A percentile compares a stretch with the other conserved stretches of the same genome.
These are phyloP conservation scores for Parasteatoda tepidariorum DNA, from an alignment of 1,140 invertebrate genomes.

Conservation along the genomic window DNA sequence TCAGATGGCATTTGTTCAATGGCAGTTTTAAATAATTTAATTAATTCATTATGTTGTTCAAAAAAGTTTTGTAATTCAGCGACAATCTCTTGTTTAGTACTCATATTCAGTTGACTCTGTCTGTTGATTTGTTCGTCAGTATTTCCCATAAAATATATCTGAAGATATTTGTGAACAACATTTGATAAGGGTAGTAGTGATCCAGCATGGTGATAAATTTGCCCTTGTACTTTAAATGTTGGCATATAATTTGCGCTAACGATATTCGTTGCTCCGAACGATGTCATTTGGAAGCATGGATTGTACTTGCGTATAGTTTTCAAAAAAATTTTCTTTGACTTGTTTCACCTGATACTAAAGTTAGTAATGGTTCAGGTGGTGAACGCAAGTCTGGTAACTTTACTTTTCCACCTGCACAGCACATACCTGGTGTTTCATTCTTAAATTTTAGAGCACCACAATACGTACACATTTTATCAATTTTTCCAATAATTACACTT, in stretches of 20 bases:
- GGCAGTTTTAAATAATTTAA: no score
- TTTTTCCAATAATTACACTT: constrained; percentile 29
- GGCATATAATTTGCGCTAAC: not conserved
- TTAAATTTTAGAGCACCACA: constrained; percentile 65
- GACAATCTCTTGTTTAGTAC: constrained; percentile 20
- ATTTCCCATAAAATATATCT: constrained; percentile 39
- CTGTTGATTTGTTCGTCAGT: constrained; percentile 22
- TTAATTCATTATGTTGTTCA: no score
- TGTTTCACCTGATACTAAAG: constrained; percentile 20
- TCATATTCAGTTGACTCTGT: constrained; percentile 13
- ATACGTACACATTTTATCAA: constrained; percentile 24
- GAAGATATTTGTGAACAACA: constrained; percentile 9
- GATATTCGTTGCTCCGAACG: no score
- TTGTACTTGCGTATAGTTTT: constrained; percentile 67
- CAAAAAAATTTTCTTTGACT: constrained; percentile 5
- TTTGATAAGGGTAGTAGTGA: no score
- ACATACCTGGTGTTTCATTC: constrained; percentile 68
- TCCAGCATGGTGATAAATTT: constrained; percentile 7
- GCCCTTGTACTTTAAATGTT: not conserved
- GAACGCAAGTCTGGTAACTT: constrained; percentile 64
- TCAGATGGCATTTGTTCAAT: no score
- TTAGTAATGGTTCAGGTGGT: no score
- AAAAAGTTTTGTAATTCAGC: constrained; percentile 10
- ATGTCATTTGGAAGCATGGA: constrained; percentile 66
- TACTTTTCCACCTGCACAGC: constrained; percentile 67